Base-by-base conservation (phyloP, 53 echinoderm and acorn worm genomes). In the Actinopyga echinites region DNA sequence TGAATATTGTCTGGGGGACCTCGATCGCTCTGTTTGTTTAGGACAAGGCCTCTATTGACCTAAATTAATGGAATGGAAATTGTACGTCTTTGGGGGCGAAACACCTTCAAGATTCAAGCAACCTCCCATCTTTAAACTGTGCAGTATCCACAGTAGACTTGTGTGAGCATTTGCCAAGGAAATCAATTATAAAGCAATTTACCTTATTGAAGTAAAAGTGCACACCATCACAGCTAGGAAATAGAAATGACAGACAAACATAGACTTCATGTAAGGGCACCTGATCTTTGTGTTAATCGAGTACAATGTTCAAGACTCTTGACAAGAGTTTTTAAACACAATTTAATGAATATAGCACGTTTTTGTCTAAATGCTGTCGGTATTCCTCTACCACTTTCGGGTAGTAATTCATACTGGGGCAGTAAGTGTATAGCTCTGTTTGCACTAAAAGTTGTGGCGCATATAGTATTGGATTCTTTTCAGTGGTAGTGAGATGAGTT, bases 101-200 rank as follows among this genome's bases (percentile, higher is more conserved):
- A 42, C 71, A 71, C 45, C 24, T 25, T 68, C n/a, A 68, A 68
- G 22, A 38, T 68, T 34, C 68, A 13, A 33, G 68, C 68, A 38
- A 44, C 71, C 44, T 71, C 45, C n/a, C 23, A 34, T 29, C 33
- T 10, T 66, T 11, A 32, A 49, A 36, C 66, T 10, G 37, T 42
- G 40, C 40, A 71, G 43, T 25, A 23, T 71, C 40, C 34, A 40
- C 43, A 26, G 40, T 42, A 37, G 44, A 42, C 25, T n/a, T 34
- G 71, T 71, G 71, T 25, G 68, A 71, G 71, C 44, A 40, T 71
- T 71, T 44, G 44, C 43, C 40, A 44, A 44, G 24, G 71, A 71
- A 71, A 71, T 71, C 71, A 71, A 71, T 71, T 71, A 71, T 40
- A 71, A 71, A 71, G 71, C 71, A 71, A 71, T 71, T 71, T 71